Percentiles rank a stretch among this genome's conserved stretches.
These are phyloP conservation scores for Colossoma macropomum DNA, from an alignment of 2,113 vertebrate species.

Conservation along the genomic window DNA sequence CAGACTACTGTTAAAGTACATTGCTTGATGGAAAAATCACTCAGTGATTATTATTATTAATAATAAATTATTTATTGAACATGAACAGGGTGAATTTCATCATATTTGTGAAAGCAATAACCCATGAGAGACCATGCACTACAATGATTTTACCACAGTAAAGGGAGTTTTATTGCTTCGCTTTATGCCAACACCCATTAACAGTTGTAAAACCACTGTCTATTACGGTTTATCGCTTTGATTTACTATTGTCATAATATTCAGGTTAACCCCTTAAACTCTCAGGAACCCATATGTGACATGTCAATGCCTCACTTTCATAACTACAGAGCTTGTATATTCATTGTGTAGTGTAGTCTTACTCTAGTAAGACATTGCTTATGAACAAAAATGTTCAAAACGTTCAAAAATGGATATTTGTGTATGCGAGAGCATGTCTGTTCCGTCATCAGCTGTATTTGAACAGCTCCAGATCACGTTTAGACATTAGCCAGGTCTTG, in stretches of 20 bases:
- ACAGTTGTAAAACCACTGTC: background rate
- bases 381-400: background rate
- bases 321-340: background rate
- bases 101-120: background rate
- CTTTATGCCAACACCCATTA: background rate
- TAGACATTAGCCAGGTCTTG: background rate
- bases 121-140: background rate
- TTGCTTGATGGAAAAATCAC: no score
- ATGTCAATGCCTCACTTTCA: background rate
- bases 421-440: background rate
- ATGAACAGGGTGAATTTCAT: background rate
- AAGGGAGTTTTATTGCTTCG: background rate
- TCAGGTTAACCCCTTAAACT: background rate
- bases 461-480: background rate
- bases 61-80: background rate
- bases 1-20: no score
- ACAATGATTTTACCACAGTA: background rate
- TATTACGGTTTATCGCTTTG: background rate
- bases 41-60: no score
- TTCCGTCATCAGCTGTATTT: background rate
- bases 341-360: background rate
- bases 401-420: background rate
- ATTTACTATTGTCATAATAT: background rate
- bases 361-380: no score
- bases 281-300: background rate